phyloP scores from a whole-genome alignment of 2,888 invertebrate genomes.

The Harpalus rubripes region DNA sequence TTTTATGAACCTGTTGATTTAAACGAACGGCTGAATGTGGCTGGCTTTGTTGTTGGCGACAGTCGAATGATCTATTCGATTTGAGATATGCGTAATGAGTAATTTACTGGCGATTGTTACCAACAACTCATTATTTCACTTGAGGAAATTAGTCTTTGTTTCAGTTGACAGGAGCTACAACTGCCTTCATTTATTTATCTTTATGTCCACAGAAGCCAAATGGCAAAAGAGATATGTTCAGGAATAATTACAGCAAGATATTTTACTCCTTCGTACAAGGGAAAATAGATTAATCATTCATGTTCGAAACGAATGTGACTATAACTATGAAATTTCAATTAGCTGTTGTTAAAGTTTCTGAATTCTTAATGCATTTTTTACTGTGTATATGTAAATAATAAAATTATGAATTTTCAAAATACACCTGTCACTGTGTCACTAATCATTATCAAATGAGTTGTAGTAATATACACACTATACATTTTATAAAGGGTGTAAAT shows the following conservation, averaged over 20 bases:
- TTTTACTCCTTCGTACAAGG: neutral
- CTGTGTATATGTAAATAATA: no score
- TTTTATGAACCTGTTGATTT: conserved; percentile 53
- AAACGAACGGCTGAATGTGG: conserved; percentile 12
- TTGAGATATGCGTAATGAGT: conserved; percentile 50
- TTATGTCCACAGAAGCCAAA: conserved; percentile 7
- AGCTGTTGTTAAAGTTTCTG: neutral
- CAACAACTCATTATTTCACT: conserved; percentile 34
- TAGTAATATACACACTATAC: no score
- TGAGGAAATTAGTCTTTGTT: conserved; percentile 30
- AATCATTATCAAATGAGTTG: no score
- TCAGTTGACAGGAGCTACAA: conserved; percentile 3
- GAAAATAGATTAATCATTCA: neutral
- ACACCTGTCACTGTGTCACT: no score
- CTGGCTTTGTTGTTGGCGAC: conserved; percentile 41
- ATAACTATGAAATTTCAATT: neutral
- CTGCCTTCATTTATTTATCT: conserved; percentile 15
- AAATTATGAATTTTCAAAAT: no score
- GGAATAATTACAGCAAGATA: neutral
- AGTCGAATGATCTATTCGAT: conserved; percentile 45
- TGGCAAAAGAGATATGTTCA: neutral
- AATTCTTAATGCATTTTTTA: no score
- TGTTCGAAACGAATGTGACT: neutral
- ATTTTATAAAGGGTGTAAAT: no score
- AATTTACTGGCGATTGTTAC: conserved; percentile 44